phyloP scores from a whole-genome alignment of 2,888 invertebrate genomes.

The Lepas anatifera region DNA sequence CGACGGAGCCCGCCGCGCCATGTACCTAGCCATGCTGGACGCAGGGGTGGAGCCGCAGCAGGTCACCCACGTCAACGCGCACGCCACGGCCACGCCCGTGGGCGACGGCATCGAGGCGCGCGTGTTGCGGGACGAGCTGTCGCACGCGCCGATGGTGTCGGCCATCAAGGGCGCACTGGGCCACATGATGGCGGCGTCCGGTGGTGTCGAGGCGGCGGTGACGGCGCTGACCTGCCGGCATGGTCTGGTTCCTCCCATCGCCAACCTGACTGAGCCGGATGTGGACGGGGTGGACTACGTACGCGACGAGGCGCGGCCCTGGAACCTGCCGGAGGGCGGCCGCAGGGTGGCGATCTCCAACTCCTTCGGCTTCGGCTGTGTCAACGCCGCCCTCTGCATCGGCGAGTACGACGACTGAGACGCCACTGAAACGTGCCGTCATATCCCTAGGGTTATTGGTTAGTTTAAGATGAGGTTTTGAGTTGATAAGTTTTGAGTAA shows the following conservation, averaged over 20 bases:
- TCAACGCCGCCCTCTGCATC: conserved; percentile 65
- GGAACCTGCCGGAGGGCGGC: conserved; percentile 18
- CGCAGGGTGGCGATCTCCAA: conserved; percentile 70
- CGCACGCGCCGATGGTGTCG: conserved; percentile 31
- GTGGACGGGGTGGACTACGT: conserved; percentile 20
- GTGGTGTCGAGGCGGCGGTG: conserved; percentile 81
- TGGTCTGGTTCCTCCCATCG: conserved; percentile 68
- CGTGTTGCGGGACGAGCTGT: conserved; percentile 37
- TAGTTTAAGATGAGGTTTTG: too few species aligned
- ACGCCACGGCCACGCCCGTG: conserved; percentile 93
- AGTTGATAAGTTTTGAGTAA: too few species aligned
- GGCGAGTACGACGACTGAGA: conserved; percentile 16
- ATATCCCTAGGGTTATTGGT: too few species aligned
- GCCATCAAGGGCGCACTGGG: conserved; percentile 97
- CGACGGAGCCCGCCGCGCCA: conserved; percentile 46
- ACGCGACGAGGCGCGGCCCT: conserved; percentile 18
- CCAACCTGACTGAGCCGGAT: conserved; percentile 63
- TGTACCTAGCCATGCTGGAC: conserved; percentile 39
- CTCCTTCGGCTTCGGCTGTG: conserved; percentile 98
- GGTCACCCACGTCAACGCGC: conserved; percentile 76
- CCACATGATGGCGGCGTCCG: conserved; percentile 92
- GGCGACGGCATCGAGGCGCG: conserved; percentile 78
- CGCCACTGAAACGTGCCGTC: too few species aligned
- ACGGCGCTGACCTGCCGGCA: conserved; percentile 65
- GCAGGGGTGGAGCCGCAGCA: conserved; percentile 32